Evolutionary conservation across 2,113 vertebrate genomes (phyloP), one percentile per base, ranked within the genome.

Genomic region (Podarcis cretensis): DNA sequence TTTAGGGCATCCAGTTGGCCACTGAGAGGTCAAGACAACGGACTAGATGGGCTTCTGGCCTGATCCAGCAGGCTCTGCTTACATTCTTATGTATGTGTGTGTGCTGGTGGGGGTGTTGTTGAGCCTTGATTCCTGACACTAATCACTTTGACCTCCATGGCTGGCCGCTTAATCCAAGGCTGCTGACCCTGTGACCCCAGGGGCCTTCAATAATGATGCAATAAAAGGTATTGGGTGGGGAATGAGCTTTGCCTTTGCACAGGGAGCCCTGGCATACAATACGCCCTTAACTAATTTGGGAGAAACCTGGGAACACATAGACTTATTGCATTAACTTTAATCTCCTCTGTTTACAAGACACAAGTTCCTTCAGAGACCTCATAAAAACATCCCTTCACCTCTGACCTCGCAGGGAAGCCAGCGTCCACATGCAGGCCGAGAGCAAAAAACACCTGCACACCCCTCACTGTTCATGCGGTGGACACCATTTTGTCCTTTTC

Each of bases 131-230:
- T 91, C 81, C 43, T 71, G 75, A 54, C 76, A 73, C 93, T 95
- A 93, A 95, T 95, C 90, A 94, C 66, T 63, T 90, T 95, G 95
- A 95, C 95, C 94, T 27, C 77, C 9, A 75, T 54, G 87, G 89
- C 83, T 86, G 12, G 91, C 87, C 71, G 93, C 92, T 94, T 94
- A 92, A 90, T 93, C 90, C 54, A 95, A 92, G 91, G 81, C 92
- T 27, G 81, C 0, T 84, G 95, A 65, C 94, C 94, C 94, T 87
- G 86, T 95, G 88, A 88, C 93, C n/a, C 0, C 0, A 0, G 81
- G 86, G 88, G 85, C 86, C 90, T 90, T 90, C 91, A 73, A n/a
- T 91, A 94, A 92, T 54, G 92, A 84, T 86, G 87, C 92, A 88
- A 73, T 90, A 94, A 87, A 75, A 94, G 14, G 16, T 63, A 92